Evolutionary conservation across 2,113 vertebrate species (phyloP).

Genomic region (Setophaga kirtlandii): DNA sequence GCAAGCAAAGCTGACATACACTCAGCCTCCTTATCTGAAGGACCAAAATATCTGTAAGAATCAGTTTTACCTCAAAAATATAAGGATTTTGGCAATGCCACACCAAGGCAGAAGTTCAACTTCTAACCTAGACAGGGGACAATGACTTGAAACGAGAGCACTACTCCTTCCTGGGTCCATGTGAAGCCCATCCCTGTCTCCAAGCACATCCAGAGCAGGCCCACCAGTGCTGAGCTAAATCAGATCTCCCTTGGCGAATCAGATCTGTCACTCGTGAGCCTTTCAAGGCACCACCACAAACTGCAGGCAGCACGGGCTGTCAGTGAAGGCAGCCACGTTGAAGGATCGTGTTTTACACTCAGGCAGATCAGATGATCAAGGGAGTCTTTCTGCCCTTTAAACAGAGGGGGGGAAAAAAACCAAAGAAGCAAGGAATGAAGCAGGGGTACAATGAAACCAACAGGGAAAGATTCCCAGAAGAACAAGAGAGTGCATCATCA

Average conservation of each 20-base stretch:
- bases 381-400: neutral
- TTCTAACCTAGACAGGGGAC: neutral
- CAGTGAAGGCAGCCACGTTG: neutral
- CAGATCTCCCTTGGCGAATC: neutral
- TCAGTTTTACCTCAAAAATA: neutral
- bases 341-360: neutral
- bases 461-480: neutral
- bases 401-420: fast-evolving
- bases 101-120: neutral
- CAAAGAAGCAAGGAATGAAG: neutral
- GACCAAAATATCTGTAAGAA: neutral
- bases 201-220: neutral
- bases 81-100: neutral
- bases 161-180: neutral
- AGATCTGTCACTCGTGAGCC: neutral
- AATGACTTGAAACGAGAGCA: fast-evolving
- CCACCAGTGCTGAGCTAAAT: neutral
- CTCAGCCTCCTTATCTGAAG: neutral
- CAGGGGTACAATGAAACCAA: neutral
- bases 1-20: neutral
- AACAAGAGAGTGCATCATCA: neutral
- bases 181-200: neutral
- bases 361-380: neutral
- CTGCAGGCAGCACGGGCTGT: neutral
- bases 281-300: neutral